These are phyloP conservation scores for Microctonus brassicae DNA, from an alignment of 2,888 invertebrate genomes.

Conservation along the genomic window DNA sequence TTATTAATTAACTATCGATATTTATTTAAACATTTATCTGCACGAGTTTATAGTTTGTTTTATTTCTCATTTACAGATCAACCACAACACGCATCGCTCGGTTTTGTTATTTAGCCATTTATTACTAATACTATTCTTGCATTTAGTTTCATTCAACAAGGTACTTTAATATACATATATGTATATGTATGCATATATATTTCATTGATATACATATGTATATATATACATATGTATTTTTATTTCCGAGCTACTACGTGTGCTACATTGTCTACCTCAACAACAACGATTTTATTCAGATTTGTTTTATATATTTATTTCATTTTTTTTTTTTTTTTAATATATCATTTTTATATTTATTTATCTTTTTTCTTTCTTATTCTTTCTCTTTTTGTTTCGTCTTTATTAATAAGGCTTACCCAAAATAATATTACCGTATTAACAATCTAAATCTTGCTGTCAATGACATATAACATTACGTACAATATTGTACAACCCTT, in stretches of 20 bases:
- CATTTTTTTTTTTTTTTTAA: constrained; percentile 14
- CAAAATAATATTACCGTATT: constrained; percentile 64
- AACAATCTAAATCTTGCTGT: constrained; percentile 64
- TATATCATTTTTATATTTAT: constrained; percentile 41
- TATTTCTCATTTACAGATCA: constrained; percentile 25
- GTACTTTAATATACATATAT: constrained; percentile 63
- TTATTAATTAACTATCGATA: constrained; percentile 18
- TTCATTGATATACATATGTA: constrained; percentile 27
- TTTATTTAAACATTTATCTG: too few species aligned
- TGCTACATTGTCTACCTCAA: constrained; percentile 59
- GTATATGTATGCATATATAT: constrained; percentile 37
- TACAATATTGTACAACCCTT: constrained; percentile 50
- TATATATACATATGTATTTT: constrained; percentile 28
- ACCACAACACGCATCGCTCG: constrained; percentile 15
- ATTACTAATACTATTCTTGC: constrained; percentile 47
- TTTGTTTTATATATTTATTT: constrained; percentile 41
- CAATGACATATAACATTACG: constrained; percentile 63
- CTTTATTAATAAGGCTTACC: constrained; percentile 55
- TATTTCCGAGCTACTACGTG: constrained; percentile 62
- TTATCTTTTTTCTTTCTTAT: constrained; percentile 8
- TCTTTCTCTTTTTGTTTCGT: constrained; percentile 8
- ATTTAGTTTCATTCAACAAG: constrained; percentile 68
- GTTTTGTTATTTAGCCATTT: constrained; percentile 41
- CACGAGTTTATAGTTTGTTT: constrained; percentile 34
- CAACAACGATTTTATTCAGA: constrained; percentile 59